phyloP scores from a whole-genome alignment of 2,113 vertebrate genomes.

The Morphnarchus princeps region DNA sequence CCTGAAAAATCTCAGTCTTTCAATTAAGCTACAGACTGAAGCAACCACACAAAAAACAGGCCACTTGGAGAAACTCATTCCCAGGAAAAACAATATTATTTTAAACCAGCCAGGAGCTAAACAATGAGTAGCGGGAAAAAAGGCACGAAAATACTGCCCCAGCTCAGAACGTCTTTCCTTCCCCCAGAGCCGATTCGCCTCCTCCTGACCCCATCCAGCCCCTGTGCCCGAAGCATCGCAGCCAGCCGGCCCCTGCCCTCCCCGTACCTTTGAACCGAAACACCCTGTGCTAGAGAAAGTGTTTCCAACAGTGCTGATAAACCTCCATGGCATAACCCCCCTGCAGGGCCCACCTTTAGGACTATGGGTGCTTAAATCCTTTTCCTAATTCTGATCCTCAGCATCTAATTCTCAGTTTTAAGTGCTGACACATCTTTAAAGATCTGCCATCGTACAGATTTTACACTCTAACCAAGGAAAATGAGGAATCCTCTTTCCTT shows the following conservation, averaged over 20 bases:
- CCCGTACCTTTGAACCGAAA: no score
- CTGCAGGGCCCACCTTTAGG: background rate
- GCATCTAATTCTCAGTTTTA: background rate
- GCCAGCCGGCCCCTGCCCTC: no score
- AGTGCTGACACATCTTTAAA: background rate
- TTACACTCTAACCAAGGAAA: background rate
- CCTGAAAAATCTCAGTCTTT: background rate
- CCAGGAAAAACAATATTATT: background rate
- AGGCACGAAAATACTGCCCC: background rate
- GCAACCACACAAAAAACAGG: background rate
- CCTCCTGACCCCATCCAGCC: no score
- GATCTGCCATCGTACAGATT: accelerated
- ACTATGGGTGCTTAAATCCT: background rate
- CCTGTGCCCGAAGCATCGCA: no score
- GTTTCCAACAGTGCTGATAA: no score
- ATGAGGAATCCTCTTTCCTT: background rate
- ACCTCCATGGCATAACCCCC: no score
- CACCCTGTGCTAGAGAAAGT: no score
- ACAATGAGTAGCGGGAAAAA: background rate
- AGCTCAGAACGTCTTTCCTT: no score
- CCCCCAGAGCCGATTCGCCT: no score
- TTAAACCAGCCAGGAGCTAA: background rate
- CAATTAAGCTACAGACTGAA: background rate
- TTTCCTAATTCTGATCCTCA: background rate
- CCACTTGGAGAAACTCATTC: background rate